These are phyloP conservation scores for Tanytarsus gracilentus DNA, from an alignment of 2,888 invertebrate genomes.

Conservation along the genomic window DNA sequence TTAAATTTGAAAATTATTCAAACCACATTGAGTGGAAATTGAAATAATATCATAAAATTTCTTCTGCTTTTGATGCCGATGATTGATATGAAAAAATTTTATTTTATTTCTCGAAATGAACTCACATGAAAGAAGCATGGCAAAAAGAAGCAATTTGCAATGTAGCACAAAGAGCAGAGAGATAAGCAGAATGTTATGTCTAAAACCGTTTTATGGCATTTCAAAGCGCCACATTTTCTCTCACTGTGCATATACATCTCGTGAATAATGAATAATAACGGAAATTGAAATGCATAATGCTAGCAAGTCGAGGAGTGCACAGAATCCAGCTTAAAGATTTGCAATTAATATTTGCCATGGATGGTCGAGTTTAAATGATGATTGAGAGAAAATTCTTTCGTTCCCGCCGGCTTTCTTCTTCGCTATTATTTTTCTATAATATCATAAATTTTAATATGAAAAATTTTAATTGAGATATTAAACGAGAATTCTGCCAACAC, in stretches of 20 bases:
- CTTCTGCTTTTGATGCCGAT: background rate
- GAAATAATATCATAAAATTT: background rate
- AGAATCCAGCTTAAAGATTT: background rate
- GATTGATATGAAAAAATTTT: no score
- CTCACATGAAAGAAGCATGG: no score
- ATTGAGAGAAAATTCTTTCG: background rate
- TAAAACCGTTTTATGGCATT: constrained; percentile 17
- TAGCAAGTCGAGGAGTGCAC: background rate
- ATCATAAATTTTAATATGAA: no score
- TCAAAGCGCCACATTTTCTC: background rate
- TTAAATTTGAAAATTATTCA: background rate
- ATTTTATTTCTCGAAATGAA: no score
- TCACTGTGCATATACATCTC: background rate
- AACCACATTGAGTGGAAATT: background rate
- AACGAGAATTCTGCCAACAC: no score
- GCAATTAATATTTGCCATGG: constrained; percentile 2
- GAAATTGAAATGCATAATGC: constrained; percentile 20
- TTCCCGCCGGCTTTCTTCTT: background rate
- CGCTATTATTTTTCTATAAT: background rate
- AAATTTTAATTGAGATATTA: no score
- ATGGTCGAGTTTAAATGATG: background rate
- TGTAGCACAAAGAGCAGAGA: background rate
- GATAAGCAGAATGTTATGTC: background rate
- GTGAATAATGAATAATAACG: constrained; percentile 28
- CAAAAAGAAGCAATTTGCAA: constrained; percentile 15